Base-by-base conservation (phyloP, 2,113 vertebrate genomes). In the Scopus umbretta region DNA sequence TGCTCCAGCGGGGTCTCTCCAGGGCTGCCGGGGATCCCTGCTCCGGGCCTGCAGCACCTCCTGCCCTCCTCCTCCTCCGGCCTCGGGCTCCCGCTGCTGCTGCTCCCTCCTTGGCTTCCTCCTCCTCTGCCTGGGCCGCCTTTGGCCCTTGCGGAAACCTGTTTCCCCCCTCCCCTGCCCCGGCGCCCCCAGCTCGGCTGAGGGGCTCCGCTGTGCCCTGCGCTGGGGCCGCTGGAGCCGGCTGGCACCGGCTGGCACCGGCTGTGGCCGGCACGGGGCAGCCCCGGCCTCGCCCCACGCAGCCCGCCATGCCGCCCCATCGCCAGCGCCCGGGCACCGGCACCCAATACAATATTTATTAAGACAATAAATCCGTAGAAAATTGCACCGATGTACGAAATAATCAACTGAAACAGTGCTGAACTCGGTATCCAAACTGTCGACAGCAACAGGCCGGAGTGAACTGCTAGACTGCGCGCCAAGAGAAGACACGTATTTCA, bases 281-380 rank as follows among this genome's bases (percentile, higher is more conserved):
- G 58, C 27, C 58, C n/a, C 6, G 2, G 16, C 11, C 20, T 5
- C 42, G 12, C 52, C 38, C 2, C 26, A 16, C 26, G 32, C 9
- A 9, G 50, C 11, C 40, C 9, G 1, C 19, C 6, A 15, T 27
- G 23, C 8, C 43, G 34, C 6, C 9, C 13, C 2, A 1, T 3
- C 15, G 29, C 19, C 7, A 8, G 1, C 0, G 0, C 12, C 16
- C 9, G 55, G 16, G 7, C 38, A 23, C 0, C 0, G 55, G 0
- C 15, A 55, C 13, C 1, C 12, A 5, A 7, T 9, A 25, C 12
- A 53, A 25, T 5, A 32, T 15, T 34, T 47, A 25, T 34, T 47
- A 25, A 53, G 18, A 29, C 52, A 75, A 53, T 34, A 34, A 45
- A 20, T 23, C 15, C 17, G 4, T 22, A 43, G 49, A 58, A 50